Evolutionary conservation across 1,140 invertebrate genomes (phyloP).

Genomic region (Camponotus pennsylvanicus): DNA sequence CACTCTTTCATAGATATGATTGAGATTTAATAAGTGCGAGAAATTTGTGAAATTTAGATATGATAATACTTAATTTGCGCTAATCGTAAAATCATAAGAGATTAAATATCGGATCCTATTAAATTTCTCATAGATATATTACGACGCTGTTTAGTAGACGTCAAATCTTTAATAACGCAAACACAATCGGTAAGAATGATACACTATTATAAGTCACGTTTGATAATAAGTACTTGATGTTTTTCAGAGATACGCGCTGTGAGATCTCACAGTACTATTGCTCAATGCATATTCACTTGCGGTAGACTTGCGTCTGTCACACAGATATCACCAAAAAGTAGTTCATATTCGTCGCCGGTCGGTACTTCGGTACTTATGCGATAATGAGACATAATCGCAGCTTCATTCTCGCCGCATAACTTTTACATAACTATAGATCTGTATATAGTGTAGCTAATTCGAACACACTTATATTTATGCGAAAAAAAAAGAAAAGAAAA

Average conservation of each 20-base stretch:
- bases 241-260: conserved; percentile 1
- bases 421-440: conserved; percentile 13
- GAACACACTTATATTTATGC: conserved; percentile 34
- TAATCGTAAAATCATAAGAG: not conserved
- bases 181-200: not conserved
- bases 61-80: not conserved
- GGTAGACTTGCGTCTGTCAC: not conserved
- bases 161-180: not conserved
- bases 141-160: not conserved
- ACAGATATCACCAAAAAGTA: conserved; percentile 26
- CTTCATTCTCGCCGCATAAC: conserved; percentile 34
- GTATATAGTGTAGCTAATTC: conserved; percentile 22
- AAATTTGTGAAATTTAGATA: not conserved
- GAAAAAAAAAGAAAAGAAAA: conserved; percentile 8
- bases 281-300: conserved; percentile 24
- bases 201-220: conserved; percentile 4
- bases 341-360: conserved; percentile 13
- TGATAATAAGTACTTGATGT: conserved; percentile 7
- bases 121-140: not conserved
- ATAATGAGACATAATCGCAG: conserved; percentile 73
- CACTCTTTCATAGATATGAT: too few species aligned
- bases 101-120: not conserved
- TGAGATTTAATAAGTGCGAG: not conserved
- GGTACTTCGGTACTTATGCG: conserved; percentile 35
- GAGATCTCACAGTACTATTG: conserved; percentile 26